Conservation (phyloP, 2,797 vertebrate species). For the Bradypodion pumilum region DNA sequence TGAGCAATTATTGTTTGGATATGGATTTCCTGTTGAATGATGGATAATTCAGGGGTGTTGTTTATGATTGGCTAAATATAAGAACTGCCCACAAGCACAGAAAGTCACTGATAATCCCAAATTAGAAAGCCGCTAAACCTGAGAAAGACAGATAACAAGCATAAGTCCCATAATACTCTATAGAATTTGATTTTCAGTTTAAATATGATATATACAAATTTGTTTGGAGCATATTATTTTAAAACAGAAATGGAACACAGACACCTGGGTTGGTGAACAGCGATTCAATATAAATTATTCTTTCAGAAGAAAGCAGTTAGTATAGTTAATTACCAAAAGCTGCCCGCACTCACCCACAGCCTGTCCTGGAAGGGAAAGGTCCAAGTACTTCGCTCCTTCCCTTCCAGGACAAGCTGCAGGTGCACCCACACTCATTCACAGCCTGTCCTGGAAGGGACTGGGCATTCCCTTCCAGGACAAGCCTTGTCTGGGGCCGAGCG, state of each 20-base stretch:
- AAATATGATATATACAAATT: constrained; percentile 47
- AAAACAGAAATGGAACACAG: constrained; percentile 41
- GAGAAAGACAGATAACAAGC: constrained; percentile 33
- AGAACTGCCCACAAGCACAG: neutral
- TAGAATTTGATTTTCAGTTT: constrained; percentile 35
- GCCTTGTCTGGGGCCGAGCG: too few species aligned
- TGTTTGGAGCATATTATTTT: constrained; percentile 51
- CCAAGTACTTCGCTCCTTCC: too few species aligned
- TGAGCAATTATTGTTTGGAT: too few species aligned
- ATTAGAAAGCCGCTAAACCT: constrained; percentile 27
- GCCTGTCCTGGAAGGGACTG: too few species aligned
- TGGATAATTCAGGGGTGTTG: too few species aligned
- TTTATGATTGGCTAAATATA: neutral
- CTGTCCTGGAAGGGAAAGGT: too few species aligned
- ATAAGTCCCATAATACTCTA: constrained; percentile 43
- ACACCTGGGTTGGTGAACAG: constrained; percentile 12
- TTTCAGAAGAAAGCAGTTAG: neutral
- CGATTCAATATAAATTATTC: neutral
- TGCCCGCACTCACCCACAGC: too few species aligned
- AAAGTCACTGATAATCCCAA: neutral
- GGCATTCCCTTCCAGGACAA: too few species aligned
- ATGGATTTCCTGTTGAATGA: too few species aligned
- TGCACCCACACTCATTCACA: too few species aligned
- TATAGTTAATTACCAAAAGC: neutral
- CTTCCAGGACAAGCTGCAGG: too few species aligned